Base-by-base conservation (phyloP, 2,888 invertebrate species). In the Dicranocentrus wangi region DNA sequence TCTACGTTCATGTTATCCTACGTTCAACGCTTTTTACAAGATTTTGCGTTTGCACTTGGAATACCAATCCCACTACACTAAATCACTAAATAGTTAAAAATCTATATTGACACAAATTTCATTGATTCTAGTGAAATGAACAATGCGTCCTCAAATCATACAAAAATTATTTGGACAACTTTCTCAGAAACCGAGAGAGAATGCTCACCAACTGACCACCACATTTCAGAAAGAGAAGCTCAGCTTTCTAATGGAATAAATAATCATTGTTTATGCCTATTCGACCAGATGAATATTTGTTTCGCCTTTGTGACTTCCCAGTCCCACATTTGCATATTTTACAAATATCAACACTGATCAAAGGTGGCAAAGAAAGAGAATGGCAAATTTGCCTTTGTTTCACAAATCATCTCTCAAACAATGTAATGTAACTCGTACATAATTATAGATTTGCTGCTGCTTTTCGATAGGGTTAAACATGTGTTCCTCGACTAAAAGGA, bases 201-300 rank as follows among this genome's bases (percentile, higher is more conserved):
- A n/a, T 55, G 21, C 13, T 61, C 1, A 17, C 61, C 19, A 63
- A 63, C 19, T 63, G 61, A 32, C 32, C 39, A 63, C n/a, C 10
- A 13, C 15, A 25, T 58, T 27, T 21, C 13, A 1, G 63, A 21
- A 10, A 32, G 21, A 55, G 25, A 55, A 23, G 3, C 19, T 42
- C 55, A 27, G 65, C 65, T 68, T 68, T 68, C 68, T 68, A 68
- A 68, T 27, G 27, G 42, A 68, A 47, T 68, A 15, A 10, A 25
- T 68, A 27, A 61, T 61, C 32, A 61, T 5, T 17, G 55, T 8
- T 32, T 32, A 32, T 32, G n/a, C n/a, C n/a, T 10, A 32, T 32
- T 32, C 32, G n/a, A n/a, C n/a, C n/a, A 7, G 32, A 32, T 3
- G 32, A 32, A 32, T 32, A n/a, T 17, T 51, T 8, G 21, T 21